Evolutionary conservation across 2,113 vertebrate species (phyloP).

Genomic region (Prinia subflava): DNA sequence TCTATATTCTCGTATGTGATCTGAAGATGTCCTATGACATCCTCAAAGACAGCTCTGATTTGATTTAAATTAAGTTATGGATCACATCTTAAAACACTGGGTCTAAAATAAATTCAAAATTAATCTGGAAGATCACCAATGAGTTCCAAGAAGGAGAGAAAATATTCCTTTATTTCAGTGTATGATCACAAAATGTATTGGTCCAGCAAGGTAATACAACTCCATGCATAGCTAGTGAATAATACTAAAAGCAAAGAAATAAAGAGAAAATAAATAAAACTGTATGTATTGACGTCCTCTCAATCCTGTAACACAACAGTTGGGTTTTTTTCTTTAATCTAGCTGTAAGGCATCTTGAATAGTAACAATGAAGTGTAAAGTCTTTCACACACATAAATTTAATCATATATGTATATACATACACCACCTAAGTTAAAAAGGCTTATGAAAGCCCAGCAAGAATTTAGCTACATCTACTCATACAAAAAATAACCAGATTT

Average conservation of each 20-base stretch:
- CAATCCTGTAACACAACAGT: neutral
- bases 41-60: neutral
- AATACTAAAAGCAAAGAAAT: neutral
- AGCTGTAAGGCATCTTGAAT: neutral
- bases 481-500: neutral
- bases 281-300: neutral
- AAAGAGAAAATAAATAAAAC: neutral
- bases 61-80: neutral
- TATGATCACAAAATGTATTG: neutral
- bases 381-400: neutral
- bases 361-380: neutral
- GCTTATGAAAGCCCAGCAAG: neutral
- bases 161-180: neutral
- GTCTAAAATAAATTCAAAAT: neutral
- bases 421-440: neutral
- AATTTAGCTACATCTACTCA: neutral
- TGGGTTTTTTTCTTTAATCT: neutral
- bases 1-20: neutral
- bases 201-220: neutral
- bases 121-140: neutral
- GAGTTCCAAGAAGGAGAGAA: neutral
- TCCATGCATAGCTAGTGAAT: neutral
- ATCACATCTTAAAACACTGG: neutral
- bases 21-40: neutral
- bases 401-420: neutral